These are phyloP conservation scores for Catharus ustulatus DNA, from an alignment of 2,797 vertebrate genomes.

Conservation along the genomic window DNA sequence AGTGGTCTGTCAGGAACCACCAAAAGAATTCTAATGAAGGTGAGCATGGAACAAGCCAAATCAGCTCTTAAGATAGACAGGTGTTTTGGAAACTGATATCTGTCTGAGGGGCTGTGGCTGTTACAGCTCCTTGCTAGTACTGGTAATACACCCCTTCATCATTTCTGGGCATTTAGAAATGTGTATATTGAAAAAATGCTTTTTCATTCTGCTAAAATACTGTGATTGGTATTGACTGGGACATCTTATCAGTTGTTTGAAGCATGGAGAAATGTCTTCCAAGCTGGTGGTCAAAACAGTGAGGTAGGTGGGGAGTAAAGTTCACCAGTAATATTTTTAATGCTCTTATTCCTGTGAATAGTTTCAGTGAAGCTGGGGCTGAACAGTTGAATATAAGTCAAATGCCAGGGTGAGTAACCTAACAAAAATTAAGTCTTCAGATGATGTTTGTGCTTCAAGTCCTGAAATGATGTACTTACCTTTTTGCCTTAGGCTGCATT, in stretches of 20 bases:
- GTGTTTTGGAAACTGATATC: background rate
- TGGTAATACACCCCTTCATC: fast-evolving
- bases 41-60: background rate
- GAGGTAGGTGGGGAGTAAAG: background rate
- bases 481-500: background rate
- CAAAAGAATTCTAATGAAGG: background rate
- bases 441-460: background rate
- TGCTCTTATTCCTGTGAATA: background rate
- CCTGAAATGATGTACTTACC: background rate
- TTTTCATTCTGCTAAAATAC: background rate
- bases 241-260: background rate
- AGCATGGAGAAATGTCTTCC: background rate
- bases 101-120: background rate
- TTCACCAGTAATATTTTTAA: background rate
- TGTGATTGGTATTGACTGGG: background rate
- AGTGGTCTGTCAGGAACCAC: background rate
- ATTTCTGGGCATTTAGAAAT: background rate
- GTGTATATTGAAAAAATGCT: background rate
- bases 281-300: background rate
- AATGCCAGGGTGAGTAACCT: background rate
- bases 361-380: background rate
- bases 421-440: background rate
- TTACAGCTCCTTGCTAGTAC: background rate
- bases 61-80: background rate
- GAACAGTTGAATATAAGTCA: background rate